phyloP scores from a whole-genome alignment of 2,888 invertebrate genomes.

The Microdon myrmicae region DNA sequence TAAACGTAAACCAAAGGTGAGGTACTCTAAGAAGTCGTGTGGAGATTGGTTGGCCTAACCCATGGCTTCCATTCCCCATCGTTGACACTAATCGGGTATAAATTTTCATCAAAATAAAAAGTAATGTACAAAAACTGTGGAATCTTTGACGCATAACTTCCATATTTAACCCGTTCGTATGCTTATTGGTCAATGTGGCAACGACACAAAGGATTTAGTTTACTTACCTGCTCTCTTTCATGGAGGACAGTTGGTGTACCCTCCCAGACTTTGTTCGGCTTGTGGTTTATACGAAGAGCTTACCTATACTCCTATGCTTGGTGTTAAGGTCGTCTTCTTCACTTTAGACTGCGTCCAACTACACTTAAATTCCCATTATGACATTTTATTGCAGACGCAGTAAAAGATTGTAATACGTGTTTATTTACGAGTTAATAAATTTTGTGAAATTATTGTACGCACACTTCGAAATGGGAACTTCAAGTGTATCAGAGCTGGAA shows the following conservation, averaged over 20 bases:
- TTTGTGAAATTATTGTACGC: constrained; percentile 44
- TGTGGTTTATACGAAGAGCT: neutral
- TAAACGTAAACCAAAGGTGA: too few relatives aligned
- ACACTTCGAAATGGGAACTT: constrained; percentile 24
- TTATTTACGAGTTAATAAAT: constrained; percentile 54
- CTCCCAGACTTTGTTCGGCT: constrained; percentile 20
- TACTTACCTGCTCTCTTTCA: constrained; percentile 25
- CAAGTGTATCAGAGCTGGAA: too few relatives aligned
- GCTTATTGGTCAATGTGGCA: neutral
- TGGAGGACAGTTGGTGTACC: constrained; percentile 16
- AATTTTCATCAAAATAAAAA: constrained; percentile 11
- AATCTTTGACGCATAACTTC: neutral
- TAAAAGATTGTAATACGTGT: constrained; percentile 51
- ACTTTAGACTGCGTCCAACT: constrained; percentile 22
- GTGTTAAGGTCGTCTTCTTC: too few relatives aligned
- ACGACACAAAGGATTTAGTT: constrained; percentile 11
- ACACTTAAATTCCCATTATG: constrained; percentile 45
- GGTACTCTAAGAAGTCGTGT: too few relatives aligned
- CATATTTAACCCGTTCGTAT: neutral
- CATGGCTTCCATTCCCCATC: neutral
- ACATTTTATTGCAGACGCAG: constrained; percentile 39
- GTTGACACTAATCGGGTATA: constrained; percentile 30
- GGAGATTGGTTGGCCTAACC: neutral
- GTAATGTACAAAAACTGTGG: neutral
- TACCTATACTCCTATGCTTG: neutral